Evolutionary conservation across 2,113 vertebrate species (phyloP), one percentile per base, ranked within the genome.

Genomic region (Periophthalmodon schlosseri): DNA sequence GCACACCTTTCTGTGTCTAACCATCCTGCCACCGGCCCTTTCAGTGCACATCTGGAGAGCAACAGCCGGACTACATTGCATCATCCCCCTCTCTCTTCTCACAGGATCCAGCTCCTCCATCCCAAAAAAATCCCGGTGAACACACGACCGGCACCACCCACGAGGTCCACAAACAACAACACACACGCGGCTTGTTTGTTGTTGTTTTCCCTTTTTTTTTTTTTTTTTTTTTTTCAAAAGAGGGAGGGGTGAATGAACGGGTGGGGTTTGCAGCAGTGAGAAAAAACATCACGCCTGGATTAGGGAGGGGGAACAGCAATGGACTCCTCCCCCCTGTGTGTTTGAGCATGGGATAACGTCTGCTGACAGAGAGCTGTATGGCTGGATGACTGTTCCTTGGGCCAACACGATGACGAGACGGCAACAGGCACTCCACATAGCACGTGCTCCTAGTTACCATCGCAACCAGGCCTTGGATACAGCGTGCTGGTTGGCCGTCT

Each of bases 401-500:
- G 82, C 74, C 77, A 86, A 78, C 84, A 56, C 33, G 86, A 80
- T 88, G 91, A 93, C 86, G 84, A 86, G 83, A 89, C 93, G 91
- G 93, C 92, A 94, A 93, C 93, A 93, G 88, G 90, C 88, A 78
- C 78, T 78, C 78, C 75, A 83, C 78, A 18, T 86, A 89, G 89
- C 91, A 87, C 88, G 89, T 82, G 91, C 85, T 89, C 85, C 46
- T 80, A 90, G 93, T 93, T 94, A 89, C 92, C 90, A 90, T 92
- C 77, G 91, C 87, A 93, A 91, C 92, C 88, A 80, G 80, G 68
- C 92, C 93, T 86, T 89, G 87, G 93, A 93, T 93, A 93, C 93
- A 93, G 93, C 88, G 47, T 86, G 85, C 91, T 93, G 94, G 92
- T 95, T 95, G 94, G 94, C 88, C 89, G 68, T 89, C 84, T 87